Evolutionary conservation across 2,797 vertebrate genomes (phyloP).

Genomic region (Chelonia mydas): DNA sequence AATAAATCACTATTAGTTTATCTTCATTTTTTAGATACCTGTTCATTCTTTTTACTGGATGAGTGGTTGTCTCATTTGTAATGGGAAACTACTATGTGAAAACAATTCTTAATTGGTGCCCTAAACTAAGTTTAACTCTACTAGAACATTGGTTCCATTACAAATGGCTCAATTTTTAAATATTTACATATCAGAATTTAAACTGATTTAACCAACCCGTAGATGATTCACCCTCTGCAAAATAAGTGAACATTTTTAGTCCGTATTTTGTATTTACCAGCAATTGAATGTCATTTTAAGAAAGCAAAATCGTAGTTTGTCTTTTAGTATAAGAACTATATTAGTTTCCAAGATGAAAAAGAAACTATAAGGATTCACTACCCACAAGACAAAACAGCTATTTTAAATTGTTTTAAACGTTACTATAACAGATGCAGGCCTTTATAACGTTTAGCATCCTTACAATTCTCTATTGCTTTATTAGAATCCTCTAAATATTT

Average conservation of each 20-base stretch:
- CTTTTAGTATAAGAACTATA: background rate
- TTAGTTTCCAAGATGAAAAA: conserved; percentile 20
- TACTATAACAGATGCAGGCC: background rate
- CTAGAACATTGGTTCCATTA: background rate
- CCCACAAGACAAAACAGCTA: background rate
- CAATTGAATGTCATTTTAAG: background rate
- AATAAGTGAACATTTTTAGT: background rate
- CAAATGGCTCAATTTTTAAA: background rate
- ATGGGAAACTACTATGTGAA: background rate
- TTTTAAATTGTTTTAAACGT: background rate
- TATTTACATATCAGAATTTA: background rate
- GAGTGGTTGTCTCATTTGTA: background rate
- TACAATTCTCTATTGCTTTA: background rate
- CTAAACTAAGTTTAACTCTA: background rate
- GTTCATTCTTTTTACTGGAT: background rate
- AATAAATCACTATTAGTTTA: background rate
- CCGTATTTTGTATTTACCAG: background rate
- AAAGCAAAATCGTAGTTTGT: background rate
- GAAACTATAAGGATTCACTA: background rate
- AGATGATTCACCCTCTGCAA: background rate
- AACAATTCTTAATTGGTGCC: background rate
- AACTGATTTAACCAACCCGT: background rate
- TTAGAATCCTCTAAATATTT: background rate
- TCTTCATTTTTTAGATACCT: background rate
- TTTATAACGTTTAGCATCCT: conserved; percentile 4